Conservation (phyloP, 2,113 vertebrate genomes). For the Todiramphus chloris region DNA sequence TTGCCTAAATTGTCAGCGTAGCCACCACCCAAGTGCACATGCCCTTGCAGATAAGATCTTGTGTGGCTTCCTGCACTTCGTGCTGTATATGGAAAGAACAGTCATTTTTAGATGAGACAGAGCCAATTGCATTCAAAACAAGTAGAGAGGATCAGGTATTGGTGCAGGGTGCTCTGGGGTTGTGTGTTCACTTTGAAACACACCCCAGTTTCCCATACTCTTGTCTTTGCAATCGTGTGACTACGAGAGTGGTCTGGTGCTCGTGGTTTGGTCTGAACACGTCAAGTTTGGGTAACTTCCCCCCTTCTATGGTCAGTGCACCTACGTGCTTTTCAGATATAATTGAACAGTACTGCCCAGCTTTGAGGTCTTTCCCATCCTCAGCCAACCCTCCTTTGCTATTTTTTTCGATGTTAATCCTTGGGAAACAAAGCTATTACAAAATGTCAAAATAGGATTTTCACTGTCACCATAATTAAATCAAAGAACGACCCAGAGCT, state of each 20-base stretch:
- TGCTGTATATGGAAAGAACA: constrained; percentile 32
- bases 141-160: not conserved
- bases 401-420: not conserved
- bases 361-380: not conserved
- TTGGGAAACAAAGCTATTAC: not conserved
- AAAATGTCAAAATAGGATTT: not conserved
- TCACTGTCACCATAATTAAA: not conserved
- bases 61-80: constrained; percentile 53
- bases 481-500: not conserved
- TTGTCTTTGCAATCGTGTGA: fast-evolving
- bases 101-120: constrained; percentile 46
- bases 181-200: not conserved
- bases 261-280: not conserved
- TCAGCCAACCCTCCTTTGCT: not conserved
- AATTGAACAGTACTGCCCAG: not conserved
- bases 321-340: not conserved
- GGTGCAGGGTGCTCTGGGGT: not conserved
- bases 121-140: not conserved
- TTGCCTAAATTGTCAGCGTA: constrained; percentile 7
- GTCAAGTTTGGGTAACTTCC: not conserved
- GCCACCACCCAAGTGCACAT: constrained; percentile 57
- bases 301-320: not conserved
- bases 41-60: constrained; percentile 59
- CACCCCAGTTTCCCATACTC: not conserved
- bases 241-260: not conserved